phyloP scores from a whole-genome alignment of 2,797 vertebrate genomes.

The Chrosomus eos region DNA sequence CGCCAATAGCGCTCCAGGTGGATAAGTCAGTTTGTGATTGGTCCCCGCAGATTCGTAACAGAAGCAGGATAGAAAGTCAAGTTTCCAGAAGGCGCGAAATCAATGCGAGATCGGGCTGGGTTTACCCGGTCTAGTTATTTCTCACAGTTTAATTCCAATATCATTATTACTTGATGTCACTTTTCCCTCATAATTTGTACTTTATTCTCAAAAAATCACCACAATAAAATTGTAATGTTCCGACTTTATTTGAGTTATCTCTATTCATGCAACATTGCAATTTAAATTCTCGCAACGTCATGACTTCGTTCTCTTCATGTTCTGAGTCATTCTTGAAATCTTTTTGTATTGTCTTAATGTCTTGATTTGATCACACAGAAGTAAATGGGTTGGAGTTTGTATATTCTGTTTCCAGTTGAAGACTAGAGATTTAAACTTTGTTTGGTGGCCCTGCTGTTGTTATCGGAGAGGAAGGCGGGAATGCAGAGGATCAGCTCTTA shows the following conservation, averaged over 20 bases:
- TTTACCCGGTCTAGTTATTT: too few relatives aligned
- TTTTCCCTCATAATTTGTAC: neutral
- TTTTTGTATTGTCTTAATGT: neutral
- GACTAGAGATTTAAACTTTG: neutral
- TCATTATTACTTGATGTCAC: neutral
- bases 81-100: too few relatives aligned
- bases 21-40: too few relatives aligned
- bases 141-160: too few relatives aligned
- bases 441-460: constrained; percentile 9
- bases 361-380: neutral
- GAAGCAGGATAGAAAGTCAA: too few relatives aligned
- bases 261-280: too few relatives aligned
- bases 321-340: too few relatives aligned
- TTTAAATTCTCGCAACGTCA: too few relatives aligned
- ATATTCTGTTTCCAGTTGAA: neutral
- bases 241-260: neutral
- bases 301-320: too few relatives aligned
- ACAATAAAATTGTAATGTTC: neutral
- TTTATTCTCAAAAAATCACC: neutral
- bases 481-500: constrained; percentile 32
- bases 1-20: too few relatives aligned
- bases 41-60: too few relatives aligned
- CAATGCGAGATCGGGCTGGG: too few relatives aligned
- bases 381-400: neutral
- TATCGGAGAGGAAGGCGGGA: constrained; percentile 7